Evolutionary conservation across 30 jellyfish, hydroid and myxozoan genomes (phyloP).

Genomic region (Chrysaora quinquecirrha): DNA sequence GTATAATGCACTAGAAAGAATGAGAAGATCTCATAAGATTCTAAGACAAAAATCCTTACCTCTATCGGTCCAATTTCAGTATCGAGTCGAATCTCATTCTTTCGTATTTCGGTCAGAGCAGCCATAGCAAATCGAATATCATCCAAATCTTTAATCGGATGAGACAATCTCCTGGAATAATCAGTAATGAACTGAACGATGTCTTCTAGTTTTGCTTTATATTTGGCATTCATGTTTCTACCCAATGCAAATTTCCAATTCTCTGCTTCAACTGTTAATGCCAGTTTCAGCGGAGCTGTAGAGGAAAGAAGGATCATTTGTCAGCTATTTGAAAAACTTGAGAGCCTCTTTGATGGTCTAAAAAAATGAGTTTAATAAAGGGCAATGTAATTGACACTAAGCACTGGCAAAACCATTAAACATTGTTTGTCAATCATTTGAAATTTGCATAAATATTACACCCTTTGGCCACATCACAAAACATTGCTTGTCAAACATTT

Average conservation of each 20-base stretch:
- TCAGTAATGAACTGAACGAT: slow-evolving; percentile 87
- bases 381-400: too few species aligned
- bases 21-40: too few species aligned
- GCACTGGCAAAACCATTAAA: too few species aligned
- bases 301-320: too few species aligned
- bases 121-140: slow-evolving; percentile 98
- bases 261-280: slow-evolving; percentile 91
- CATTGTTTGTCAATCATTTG: too few species aligned
- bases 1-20: too few species aligned
- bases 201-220: slow-evolving; percentile 77
- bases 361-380: too few species aligned
- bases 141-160: slow-evolving; percentile 94
- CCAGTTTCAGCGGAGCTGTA: slow-evolving; percentile 83
- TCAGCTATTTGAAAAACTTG: too few species aligned
- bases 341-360: too few species aligned
- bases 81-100: slow-evolving; percentile 89
- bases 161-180: slow-evolving; percentile 90
- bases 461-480: too few species aligned
- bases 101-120: slow-evolving; percentile 90
- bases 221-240: slow-evolving; percentile 70
- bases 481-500: too few species aligned
- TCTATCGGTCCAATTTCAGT: slow-evolving; percentile 92
- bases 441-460: too few species aligned
- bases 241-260: slow-evolving; percentile 95
- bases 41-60: slow-evolving; percentile 56